Conservation (phyloP, 2,888 invertebrate genomes). For the Chrysotoxum bicinctum region DNA sequence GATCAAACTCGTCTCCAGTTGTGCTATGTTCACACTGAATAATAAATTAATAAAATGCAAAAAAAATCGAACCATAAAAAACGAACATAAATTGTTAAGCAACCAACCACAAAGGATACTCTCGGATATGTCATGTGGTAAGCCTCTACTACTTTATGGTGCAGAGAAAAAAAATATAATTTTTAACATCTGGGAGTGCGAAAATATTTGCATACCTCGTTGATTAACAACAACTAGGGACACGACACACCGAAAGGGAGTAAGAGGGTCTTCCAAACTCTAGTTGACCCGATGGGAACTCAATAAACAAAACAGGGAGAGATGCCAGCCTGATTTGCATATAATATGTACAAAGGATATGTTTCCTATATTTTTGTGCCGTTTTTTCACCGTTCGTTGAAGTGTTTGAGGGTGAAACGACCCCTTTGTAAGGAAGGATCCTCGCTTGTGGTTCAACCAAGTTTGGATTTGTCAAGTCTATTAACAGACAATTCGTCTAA, state of each 20-base stretch:
- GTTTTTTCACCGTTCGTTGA: neutral
- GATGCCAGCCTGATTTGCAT: conserved; percentile 52
- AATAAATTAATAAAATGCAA: conserved; percentile 50
- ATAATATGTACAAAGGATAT: conserved; percentile 53
- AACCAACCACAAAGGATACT: conserved; percentile 43
- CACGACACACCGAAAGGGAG: neutral
- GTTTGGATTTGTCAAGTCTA: conserved; percentile 58
- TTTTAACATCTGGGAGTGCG: conserved; percentile 54
- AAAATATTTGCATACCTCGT: conserved; percentile 69
- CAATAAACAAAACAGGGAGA: conserved; percentile 5
- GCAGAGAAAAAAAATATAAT: conserved; percentile 7
- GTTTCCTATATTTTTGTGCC: neutral
- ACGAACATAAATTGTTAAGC: conserved; percentile 47
- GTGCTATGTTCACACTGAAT: conserved; percentile 49
- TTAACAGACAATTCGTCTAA: conserved; percentile 60
- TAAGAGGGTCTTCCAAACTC: neutral
- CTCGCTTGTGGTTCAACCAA: conserved; percentile 29
- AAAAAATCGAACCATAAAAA: conserved; percentile 23
- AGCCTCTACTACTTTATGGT: conserved; percentile 17
- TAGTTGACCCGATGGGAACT: conserved; percentile 42
- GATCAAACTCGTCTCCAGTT: conserved; percentile 54
- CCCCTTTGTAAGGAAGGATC: conserved; percentile 28
- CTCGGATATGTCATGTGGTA: conserved; percentile 10
- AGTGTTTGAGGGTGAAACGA: conserved; percentile 20
- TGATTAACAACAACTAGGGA: conserved; percentile 54